These are phyloP conservation scores for Corythoichthys intestinalis DNA, from an alignment of 2,113 vertebrate species.

Conservation along the genomic window DNA sequence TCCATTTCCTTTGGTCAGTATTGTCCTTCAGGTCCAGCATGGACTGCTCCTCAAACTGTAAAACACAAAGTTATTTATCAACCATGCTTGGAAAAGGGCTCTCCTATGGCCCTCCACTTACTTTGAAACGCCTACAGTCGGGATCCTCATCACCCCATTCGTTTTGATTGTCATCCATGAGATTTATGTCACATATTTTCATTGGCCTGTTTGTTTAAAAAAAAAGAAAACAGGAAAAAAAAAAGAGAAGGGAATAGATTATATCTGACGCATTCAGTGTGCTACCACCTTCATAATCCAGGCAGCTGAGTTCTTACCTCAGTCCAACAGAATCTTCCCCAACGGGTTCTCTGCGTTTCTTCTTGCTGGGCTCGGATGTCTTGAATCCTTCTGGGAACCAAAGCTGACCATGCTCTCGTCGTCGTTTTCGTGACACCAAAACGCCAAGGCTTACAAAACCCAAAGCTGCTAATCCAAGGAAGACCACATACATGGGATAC, in stretches of 20 bases:
- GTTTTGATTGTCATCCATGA: conserved; percentile 94
- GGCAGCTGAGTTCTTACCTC: conserved; percentile 74
- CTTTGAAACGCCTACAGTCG: conserved; percentile 86
- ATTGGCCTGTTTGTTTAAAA: conserved; percentile 75
- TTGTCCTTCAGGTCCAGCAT: conserved; percentile 79
- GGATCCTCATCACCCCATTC: conserved; percentile 92
- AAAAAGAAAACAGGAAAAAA: background rate
- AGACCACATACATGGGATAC: conserved; percentile 86
- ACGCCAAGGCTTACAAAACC: conserved; percentile 82
- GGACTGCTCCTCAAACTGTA: conserved; percentile 76
- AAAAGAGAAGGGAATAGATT: background rate
- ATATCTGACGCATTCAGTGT: too few species aligned
- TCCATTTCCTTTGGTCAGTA: conserved; percentile 80
- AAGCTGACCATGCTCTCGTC: conserved; percentile 93
- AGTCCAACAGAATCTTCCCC: conserved; percentile 97
- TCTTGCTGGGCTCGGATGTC: conserved; percentile 88
- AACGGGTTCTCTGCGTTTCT: conserved; percentile 90
- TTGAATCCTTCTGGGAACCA: conserved; percentile 98
- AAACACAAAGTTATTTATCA: conserved; percentile 5
- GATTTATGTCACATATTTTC: conserved; percentile 85
- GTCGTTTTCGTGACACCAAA: conserved; percentile 84
- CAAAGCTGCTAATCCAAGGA: conserved; percentile 73
- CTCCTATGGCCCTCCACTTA: conserved; percentile 46
- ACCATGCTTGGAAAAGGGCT: background rate
- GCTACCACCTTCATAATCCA: background rate